Base-by-base conservation (phyloP, 2,888 invertebrate species). In the Tanypteryx hageni region DNA sequence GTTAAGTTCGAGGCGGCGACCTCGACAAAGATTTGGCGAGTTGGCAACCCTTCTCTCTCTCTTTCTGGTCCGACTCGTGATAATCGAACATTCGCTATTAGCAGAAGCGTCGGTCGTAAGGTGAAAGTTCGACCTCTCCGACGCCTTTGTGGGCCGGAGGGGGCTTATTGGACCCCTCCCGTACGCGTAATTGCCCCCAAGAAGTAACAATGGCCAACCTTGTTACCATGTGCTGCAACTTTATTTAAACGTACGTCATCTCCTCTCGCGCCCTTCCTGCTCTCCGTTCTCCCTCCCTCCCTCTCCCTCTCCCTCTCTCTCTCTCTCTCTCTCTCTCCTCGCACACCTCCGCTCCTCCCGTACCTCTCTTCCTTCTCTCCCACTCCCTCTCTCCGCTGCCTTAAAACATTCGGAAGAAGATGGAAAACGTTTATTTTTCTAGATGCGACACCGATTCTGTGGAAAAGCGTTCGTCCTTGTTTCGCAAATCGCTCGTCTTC, bases 171-270 rank as follows among this genome's bases (percentile, higher is more conserved):
- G n/a, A 16, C 83, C 83, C 18, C 56, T 18, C 14, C n/a, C n/a
- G 16, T 83, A 8, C 10, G 57, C 18, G 18, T 83, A 83, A 83
- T 83, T 57, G 83, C n/a, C 83, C 83, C 56, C 83, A 44, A 16
- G 83, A 57, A 44, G 83, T 83, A 57, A 83, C 83, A 83, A 83
- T 83, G 57, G 83, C 56, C 83, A 83, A 83, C 83, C 83, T 83
- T 83, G 83, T 83, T 83, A 83, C 83, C 83, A 83, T 83, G 83
- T 83, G 83, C 83, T 56, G 57, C 83, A 83, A 83, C 56, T 83
- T 83, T 83, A 83, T 83, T 83, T 83, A 83, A 83, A 44, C 83
- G 57, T 83, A 83, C 83, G 83, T 83, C 83, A 83, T 83, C 83
- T 57, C 56, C 56, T 83, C 83, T 83, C 83, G n/a, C 57, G 56